Evolutionary conservation across 1,140 invertebrate genomes (phyloP), one percentile per base, ranked within the genome.

Genomic region (Cydia fagiglandana): DNA sequence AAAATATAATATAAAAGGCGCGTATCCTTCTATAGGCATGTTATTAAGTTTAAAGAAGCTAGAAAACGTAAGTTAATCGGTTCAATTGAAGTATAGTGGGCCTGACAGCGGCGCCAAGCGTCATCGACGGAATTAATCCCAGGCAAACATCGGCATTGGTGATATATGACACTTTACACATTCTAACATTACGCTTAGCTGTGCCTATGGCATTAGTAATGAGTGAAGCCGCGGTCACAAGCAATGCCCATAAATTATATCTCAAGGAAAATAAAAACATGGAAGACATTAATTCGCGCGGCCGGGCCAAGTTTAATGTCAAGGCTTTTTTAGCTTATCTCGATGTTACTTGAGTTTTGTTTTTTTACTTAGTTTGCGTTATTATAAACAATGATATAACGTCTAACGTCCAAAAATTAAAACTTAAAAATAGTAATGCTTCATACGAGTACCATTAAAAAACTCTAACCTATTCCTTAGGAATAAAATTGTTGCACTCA

Each of bases 181-280:
- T 85, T 90, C 85, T 88, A 90, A 90, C 88, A 90, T 88, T 86
- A 88, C 83, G 4, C 5, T 88, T 86, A 88, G 86, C 83, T 81
- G 81, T 81, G 83, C 82, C 80, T 81, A 83, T 81, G 86, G 87
- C 88, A 91, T 91, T 91, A 87, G 89, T 90, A 88, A 90, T 88
- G 88, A 91, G 88, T 90, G 86, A 89, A 86, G 86, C 86, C 82
- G 80, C 81, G 84, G 83, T 82, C 80, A 82, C 84, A 87, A 89
- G 81, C 88, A 83, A 79, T 86, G 88, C 83, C 90, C 86, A 92
- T 93, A 91, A 93, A 93, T 93, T 91, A 91, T 90, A 91, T 93
- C 90, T 92, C 90, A 91, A 92, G 90, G 90, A 92, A 91, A 92
- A 91, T 92, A 90, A 91, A 92, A 92, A 91, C 91, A 89, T 90